These are phyloP conservation scores for Mythimna pallens DNA, from an alignment of 2,888 invertebrate species.

Conservation along the genomic window DNA sequence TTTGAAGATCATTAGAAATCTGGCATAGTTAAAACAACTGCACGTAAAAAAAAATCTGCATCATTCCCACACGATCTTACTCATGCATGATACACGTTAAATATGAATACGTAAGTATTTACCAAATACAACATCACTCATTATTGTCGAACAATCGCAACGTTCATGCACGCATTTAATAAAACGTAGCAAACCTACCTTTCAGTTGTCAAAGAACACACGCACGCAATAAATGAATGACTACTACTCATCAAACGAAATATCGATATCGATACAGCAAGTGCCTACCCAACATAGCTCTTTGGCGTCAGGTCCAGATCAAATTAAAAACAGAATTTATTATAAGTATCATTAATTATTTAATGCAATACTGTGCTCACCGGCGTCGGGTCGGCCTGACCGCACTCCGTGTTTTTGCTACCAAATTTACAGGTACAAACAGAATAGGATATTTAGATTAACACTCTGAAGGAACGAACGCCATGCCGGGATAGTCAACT, in stretches of 20 bases:
- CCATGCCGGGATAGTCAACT: conserved; percentile 68
- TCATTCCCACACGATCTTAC: not conserved
- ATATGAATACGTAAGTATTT: conserved; percentile 2
- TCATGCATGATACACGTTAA: not conserved
- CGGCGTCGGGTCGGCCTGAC: conserved; percentile 72
- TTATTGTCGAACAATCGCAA: conserved; percentile 5
- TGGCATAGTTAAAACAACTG: not conserved
- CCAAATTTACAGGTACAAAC: conserved; percentile 81
- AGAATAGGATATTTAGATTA: conserved; percentile 87
- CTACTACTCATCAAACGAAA: conserved; percentile 12
- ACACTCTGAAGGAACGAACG: conserved; percentile 76
- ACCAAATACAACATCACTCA: not conserved
- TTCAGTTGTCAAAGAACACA: conserved; percentile 17
- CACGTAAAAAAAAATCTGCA: not conserved
- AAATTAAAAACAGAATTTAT: conserved; percentile 90
- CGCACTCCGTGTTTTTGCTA: conserved; percentile 83
- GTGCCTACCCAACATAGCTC: conserved; percentile 56
- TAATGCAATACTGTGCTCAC: conserved; percentile 79
- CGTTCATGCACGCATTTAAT: not conserved
- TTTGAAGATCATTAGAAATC: not conserved
- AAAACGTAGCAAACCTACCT: conserved; percentile 10
- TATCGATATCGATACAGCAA: conserved; percentile 46
- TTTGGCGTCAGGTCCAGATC: conserved; percentile 77
- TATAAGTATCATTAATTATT: conserved; percentile 88
- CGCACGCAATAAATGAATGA: conserved; percentile 20